Base-by-base conservation (phyloP, 2,797 vertebrate species). In the Myotis myotis region DNA sequence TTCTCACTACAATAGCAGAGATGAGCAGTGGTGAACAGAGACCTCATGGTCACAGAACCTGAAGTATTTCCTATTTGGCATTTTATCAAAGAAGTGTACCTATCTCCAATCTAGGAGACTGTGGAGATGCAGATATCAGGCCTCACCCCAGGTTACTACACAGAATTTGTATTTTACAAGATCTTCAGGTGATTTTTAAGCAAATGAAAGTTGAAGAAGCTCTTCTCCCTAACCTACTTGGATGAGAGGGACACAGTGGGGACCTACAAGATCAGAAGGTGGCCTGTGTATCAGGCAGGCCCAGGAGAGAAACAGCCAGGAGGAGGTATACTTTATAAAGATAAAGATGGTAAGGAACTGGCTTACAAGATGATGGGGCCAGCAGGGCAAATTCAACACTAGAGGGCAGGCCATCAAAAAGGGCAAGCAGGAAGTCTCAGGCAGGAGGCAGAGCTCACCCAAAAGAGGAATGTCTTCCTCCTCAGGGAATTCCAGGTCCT, bases 321-420 rank as follows among this genome's bases (percentile, higher is more conserved):
- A 74, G 8, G 22, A 51, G 19, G n/a, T 16, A 19, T 1, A 36
- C 25, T 16, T 33, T 44, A 25, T n/a, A 51, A 49, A 66, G 33
- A 33, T 1, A 15, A 0, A 13, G 5, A 10, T 2, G 20, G 13
- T 16, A 4, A 68, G 49, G 28, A 20, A 44, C 0, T 9, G n/a
- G 22, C 5, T 51, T 25, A 5, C 0, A 1, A 78, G 41, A 17
- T 2, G 33, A 11, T 7, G 33, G 5, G 23, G 12, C 15, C 19
- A 2, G 13, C 23, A 25, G 11, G 0, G 8, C 25, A 30, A 38
- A 9, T 47, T 36, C 23, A 11, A 25, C n/a, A 2, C 10, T 4
- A 3, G 2, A 19, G 49, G 3, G 6, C 22, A 23, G 30, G 2
- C 55, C 8, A 7, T 8, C 2, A 22, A 51, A 8, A 8, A 72